Percentiles rank a stretch among this genome's conserved stretches.
Conservation (phyloP, 2,797 vertebrate genomes). For the Mus spretus region DNA sequence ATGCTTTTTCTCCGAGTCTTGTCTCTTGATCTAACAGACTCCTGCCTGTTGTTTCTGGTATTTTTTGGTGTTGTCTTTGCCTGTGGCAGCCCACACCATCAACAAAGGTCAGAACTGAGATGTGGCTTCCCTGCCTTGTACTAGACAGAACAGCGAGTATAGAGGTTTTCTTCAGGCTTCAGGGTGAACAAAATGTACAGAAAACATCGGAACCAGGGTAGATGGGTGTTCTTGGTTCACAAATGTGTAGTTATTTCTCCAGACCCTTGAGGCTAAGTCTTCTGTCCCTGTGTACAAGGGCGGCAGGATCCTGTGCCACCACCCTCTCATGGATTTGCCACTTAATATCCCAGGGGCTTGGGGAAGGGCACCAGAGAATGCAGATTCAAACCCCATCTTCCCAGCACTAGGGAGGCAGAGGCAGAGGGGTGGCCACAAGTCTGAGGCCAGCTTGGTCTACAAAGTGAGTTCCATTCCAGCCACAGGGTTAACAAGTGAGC, state of each 20-base stretch:
- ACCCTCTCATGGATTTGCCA: background rate
- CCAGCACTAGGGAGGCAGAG: background rate
- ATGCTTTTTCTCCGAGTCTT: constrained; percentile 71
- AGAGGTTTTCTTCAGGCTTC: background rate
- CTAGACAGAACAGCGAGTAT: background rate
- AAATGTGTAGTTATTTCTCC: background rate
- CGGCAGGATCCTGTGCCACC: background rate
- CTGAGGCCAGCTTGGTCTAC: background rate
- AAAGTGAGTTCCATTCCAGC: background rate
- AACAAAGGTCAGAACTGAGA: background rate
- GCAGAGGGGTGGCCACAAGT: background rate
- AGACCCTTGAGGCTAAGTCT: background rate
- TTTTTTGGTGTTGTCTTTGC: constrained; percentile 49
- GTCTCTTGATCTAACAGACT: constrained; percentile 77
- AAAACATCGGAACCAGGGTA: background rate
- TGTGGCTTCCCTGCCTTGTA: background rate
- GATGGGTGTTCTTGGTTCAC: background rate
- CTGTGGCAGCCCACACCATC: constrained; percentile 28
- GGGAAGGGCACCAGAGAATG: background rate
- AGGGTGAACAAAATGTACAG: background rate
- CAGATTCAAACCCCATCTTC: constrained; percentile 2
- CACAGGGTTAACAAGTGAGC: background rate
- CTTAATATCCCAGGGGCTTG: background rate
- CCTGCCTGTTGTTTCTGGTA: constrained; percentile 56
- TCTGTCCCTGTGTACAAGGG: background rate